A percentile compares a stretch with the other conserved stretches of the same genome.
phyloP scores from a whole-genome alignment of 2,888 invertebrate species.

The Aphidius colemani region DNA sequence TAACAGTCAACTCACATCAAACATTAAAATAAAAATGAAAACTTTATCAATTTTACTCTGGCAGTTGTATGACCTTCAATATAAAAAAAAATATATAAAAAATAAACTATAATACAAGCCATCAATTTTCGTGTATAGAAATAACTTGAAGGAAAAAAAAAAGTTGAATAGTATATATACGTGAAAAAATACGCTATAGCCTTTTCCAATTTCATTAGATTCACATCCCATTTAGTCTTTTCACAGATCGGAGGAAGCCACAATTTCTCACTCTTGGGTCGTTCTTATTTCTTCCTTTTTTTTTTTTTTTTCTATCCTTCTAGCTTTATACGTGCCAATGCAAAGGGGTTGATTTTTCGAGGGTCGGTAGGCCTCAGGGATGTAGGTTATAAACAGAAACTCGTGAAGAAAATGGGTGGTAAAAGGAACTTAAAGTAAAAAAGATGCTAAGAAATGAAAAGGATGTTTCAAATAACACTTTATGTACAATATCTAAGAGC shows the following conservation, averaged over 20 bases:
- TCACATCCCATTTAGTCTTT: slow-evolving; percentile 29
- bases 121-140: slow-evolving; percentile 7
- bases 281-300: background rate
- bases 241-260: slow-evolving; percentile 29
- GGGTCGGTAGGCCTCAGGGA: slow-evolving; percentile 3
- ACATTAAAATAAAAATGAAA: no score
- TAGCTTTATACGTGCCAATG: slow-evolving; percentile 22
- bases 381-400: background rate
- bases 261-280: slow-evolving; percentile 28
- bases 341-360: slow-evolving; percentile 30
- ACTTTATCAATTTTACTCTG: background rate
- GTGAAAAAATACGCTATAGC: no score
- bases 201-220: slow-evolving; percentile 27
- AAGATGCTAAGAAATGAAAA: slow-evolving; percentile 23
- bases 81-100: background rate
- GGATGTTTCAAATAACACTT: slow-evolving; percentile 15
- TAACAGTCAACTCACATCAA: background rate
- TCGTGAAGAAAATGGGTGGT: background rate
- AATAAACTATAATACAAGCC: no score
- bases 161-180: slow-evolving; percentile 6
- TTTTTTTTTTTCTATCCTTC: slow-evolving; percentile 12
- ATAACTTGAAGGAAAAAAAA: background rate
- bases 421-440: slow-evolving; percentile 16
- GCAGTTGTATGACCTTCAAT: no score
- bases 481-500: slow-evolving; percentile 12